Conservation (phyloP, 2,888 invertebrate genomes). For the Euspilapteryx auroguttella region DNA sequence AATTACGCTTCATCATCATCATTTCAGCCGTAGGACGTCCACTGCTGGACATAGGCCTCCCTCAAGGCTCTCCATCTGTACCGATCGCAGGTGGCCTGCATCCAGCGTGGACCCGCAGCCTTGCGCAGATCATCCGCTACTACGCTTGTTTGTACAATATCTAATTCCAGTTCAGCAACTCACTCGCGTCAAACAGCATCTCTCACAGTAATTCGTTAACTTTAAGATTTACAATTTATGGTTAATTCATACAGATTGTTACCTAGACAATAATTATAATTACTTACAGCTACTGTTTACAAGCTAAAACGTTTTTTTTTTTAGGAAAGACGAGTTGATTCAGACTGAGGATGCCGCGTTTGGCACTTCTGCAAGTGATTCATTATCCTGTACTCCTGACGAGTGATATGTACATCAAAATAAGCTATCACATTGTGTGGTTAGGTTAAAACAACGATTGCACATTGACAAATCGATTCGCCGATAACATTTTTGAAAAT, state of each 20-base stretch:
- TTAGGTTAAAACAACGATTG: not conserved
- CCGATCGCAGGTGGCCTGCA: too few relatives aligned
- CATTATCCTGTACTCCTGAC: too few relatives aligned
- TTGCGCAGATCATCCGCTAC: too few relatives aligned
- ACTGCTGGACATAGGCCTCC: too few relatives aligned
- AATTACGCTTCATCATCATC: too few relatives aligned
- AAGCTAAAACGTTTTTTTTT: constrained; percentile 40
- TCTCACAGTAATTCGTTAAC: constrained; percentile 15
- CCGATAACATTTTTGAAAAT: not conserved
- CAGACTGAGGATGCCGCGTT: constrained; percentile 11
- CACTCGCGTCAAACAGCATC: too few relatives aligned
- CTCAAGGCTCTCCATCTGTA: too few relatives aligned
- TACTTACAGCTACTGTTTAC: constrained; percentile 49
- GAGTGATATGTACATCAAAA: not conserved
- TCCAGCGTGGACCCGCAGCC: too few relatives aligned
- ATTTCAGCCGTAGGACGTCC: too few relatives aligned
- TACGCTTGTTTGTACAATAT: too few relatives aligned
- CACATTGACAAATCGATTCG: not conserved
- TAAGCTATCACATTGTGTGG: not conserved
- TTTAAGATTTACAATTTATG: constrained; percentile 33
- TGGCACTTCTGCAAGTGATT: not conserved
- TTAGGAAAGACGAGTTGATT: constrained; percentile 16
- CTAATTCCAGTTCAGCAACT: too few relatives aligned
- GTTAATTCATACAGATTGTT: constrained; percentile 45
- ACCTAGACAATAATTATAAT: constrained; percentile 48